Base-by-base conservation (phyloP, 2,888 invertebrate genomes). In the Yponomeuta evonymella region DNA sequence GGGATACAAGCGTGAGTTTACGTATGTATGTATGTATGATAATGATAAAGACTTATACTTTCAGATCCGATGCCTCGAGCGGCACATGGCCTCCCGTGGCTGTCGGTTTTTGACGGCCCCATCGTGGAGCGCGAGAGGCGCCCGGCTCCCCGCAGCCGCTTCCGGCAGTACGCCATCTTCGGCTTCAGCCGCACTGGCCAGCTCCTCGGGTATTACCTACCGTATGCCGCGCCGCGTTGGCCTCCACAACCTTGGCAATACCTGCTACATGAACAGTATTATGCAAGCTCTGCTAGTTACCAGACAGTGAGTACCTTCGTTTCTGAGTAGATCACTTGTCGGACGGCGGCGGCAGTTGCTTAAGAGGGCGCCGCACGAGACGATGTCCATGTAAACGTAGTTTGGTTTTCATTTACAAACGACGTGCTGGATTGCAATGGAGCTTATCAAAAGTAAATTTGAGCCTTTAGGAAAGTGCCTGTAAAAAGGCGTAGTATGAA, bases 221-320 rank as follows among this genome's bases (percentile, higher is more conserved):
- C 78, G 0, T 33, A 70, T 51, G 73, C 78, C 10, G 12, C 85
- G 85, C 73, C 94, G 95, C 88, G 95, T 96, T 5, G 97, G 97
- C 1, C 92, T 97, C 33, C 93, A 94, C 63, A 97, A 97, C 89
- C 92, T 97, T 64, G 97, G 97, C 48, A 97, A 97, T 79, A 97
- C 97, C 0, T 97, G 97, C 83, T 97, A 97, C 78, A 96, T 97
- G 96, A 97, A 97, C 86, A 96, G 97, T 81, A 95, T 97, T 1
- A 87, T 97, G 73, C 97, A 97, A 84, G 96, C 97, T 0, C 88
- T 97, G 64, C 95, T 95, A 71, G 96, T 96, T 94, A 96, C 97
- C 43, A 95, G 95, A 83, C 94, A 95, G 93, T 94, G 81, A 92
- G 94, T 93, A 74, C 48, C 66, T 15, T 69, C 23, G 71, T 10